Percentiles rank a stretch among this genome's conserved stretches.
phyloP scores from a whole-genome alignment of 2,797 vertebrate species.

The Nothura maculosa region DNA sequence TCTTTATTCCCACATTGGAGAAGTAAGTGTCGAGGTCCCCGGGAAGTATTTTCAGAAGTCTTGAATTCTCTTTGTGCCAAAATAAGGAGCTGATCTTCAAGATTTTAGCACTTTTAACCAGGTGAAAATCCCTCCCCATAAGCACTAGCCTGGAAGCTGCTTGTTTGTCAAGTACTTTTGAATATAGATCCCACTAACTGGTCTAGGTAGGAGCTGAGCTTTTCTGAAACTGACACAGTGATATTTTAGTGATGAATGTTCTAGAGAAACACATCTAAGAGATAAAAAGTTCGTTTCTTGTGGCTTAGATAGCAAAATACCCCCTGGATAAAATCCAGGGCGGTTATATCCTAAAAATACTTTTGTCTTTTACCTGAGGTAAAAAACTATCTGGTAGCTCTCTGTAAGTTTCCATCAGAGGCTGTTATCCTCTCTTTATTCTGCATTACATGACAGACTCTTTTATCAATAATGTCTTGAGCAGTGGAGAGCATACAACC shows the following conservation, averaged over 20 bases:
- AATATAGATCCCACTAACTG: neutral
- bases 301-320: neutral
- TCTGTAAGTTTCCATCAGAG: neutral
- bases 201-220: neutral
- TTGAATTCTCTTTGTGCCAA: neutral
- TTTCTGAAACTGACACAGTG: neutral
- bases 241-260: neutral
- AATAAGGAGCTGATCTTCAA: neutral
- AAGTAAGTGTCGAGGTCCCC: neutral
- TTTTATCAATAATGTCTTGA: neutral
- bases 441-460: accelerated
- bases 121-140: neutral
- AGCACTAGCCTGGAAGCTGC: neutral
- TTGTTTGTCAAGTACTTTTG: neutral
- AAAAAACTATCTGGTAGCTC: neutral
- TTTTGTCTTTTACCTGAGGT: neutral
- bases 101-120: neutral
- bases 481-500: neutral
- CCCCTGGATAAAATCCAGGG: neutral
- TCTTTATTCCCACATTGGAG: neutral
- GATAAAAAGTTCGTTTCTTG: neutral
- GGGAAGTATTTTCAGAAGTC: neutral
- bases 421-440: neutral
- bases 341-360: neutral
- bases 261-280: neutral